Evolutionary conservation across 2,113 vertebrate species (phyloP), one percentile per base, ranked within the genome.

Genomic region (Crypturellus undulatus): DNA sequence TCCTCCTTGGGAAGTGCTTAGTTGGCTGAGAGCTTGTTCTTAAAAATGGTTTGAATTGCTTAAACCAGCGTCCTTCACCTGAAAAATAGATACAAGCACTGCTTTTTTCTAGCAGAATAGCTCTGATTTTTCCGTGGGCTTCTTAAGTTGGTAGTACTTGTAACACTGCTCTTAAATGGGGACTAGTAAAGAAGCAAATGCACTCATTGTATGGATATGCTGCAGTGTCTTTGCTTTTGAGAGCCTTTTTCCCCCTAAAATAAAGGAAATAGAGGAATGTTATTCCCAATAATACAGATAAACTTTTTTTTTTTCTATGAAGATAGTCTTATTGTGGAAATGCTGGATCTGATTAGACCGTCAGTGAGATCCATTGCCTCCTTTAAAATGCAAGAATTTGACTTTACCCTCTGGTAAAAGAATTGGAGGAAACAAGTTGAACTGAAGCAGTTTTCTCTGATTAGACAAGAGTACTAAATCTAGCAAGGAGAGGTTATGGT

Each of bases 1-100:
- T 72, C 93, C 71, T 91, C 90, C 67, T 88, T 91, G 89, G 72
- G 51, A 47, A 91, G 67, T 25, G 49, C 93, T 96, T 40, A 76
- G 91, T 91, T 79, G 75, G 16, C 83, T 85, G 60, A 12, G 71
- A 24, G 16, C 49, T 9, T 21, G 40, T 59, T 79, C 54, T 32
- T 13, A 30, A 65, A 65, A 58, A 62, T 34, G 32, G 34, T 60
- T 73, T 83, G 78, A 82, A 52, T 58, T 76, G 73, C 75, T 76
- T 32, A 51, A 76, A 51, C n/a, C 56, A 38, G 42, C 67, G 11
- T 64, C 30, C 32, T 84, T 62, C 16, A 76, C 76, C 45, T 71
- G 47, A 34, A 1, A 47, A 8, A 71, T 64, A 3, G 42, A 2
- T 51, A 32, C 16, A 73, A 34, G 59, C 22, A 18, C 16, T 52